These are phyloP conservation scores for Amazona guildingii DNA, from an alignment of 2,113 vertebrate genomes.

Conservation along the genomic window DNA sequence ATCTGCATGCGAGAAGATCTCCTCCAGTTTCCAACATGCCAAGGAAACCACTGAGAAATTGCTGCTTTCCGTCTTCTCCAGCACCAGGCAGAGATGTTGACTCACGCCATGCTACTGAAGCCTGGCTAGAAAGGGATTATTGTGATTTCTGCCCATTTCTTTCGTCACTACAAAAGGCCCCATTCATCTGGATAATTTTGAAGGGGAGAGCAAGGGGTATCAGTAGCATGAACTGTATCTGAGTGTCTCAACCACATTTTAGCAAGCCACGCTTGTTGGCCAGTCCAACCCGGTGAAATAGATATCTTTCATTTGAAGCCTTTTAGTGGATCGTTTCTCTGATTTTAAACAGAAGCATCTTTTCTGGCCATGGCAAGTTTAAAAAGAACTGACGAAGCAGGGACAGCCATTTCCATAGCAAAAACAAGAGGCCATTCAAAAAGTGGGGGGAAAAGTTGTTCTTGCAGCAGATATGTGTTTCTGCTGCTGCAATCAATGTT, in stretches of 20 bases:
- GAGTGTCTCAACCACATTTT: slow-evolving; percentile 48
- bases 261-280: slow-evolving; percentile 53
- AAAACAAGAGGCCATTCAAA: slow-evolving; percentile 22
- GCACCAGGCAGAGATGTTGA: slow-evolving; percentile 20
- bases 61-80: slow-evolving; percentile 72
- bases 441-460: not conserved
- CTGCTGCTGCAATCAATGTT: not conserved
- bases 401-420: not conserved
- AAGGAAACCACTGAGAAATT: slow-evolving; percentile 76
- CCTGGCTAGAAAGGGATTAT: slow-evolving; percentile 71
- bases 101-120: slow-evolving; percentile 29
- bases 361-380: not conserved
- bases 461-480: fast-evolving
- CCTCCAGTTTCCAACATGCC: slow-evolving; percentile 45
- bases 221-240: slow-evolving; percentile 44
- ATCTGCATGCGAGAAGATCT: not conserved
- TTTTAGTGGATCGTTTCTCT: not conserved
- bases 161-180: slow-evolving; percentile 68
- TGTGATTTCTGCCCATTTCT: slow-evolving; percentile 66
- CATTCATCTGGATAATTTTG: slow-evolving; percentile 69
- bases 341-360: slow-evolving; percentile 46
- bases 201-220: slow-evolving; percentile 64
- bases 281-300: not conserved
- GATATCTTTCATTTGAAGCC: not conserved
- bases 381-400: slow-evolving; percentile 36